Base-by-base conservation (phyloP, 2,888 invertebrate genomes). In the Synanthedon myopaeformis region DNA sequence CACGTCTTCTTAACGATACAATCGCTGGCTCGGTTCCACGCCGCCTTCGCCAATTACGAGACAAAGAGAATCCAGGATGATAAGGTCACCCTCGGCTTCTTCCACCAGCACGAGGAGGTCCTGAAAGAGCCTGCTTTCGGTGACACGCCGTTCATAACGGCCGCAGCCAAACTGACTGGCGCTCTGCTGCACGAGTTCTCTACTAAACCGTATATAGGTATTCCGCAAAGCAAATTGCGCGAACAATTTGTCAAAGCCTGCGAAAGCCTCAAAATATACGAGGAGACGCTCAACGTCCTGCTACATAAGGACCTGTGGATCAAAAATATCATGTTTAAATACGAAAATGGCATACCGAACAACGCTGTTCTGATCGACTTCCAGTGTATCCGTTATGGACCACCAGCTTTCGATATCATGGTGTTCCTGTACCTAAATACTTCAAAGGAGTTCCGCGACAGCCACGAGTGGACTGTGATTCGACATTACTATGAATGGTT, bases 251-350 rank as follows among this genome's bases (percentile, higher is more conserved):
- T 81, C 1, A 56, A 66, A 52, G 74, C 77, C 0, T 77, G 84
- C 59, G 66, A 67, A 1, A 67, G 62, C 5, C 52, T 84, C 5
- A 63, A 56, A 10, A 70, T 72, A 11, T 62, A 69, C 6, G 59
- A 69, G 8, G 66, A 64, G 1, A 76, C 75, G 2, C 56, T 84
- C 0, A 86, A 86, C 52, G 75, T 80, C 0, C 55, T 82, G 3
- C 57, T 79, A 3, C 86, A 86, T 53, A 82, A 75, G 52, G 86
- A 86, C 53, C 54, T 85, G 28, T 86, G 86, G 86, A 62, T 66
- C 0, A 82, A 82, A 53, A 86, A 86, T 54, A 73, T 86, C 1
- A 70, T 86, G 69, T 86, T 80, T 52, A 73, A 71, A 54, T 78
- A 83, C 52, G 64, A 70, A 0, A 60, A 65, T 6, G 67, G 64